Base-by-base conservation (phyloP, 2,888 invertebrate species). In the Cyaniris semiargus region DNA sequence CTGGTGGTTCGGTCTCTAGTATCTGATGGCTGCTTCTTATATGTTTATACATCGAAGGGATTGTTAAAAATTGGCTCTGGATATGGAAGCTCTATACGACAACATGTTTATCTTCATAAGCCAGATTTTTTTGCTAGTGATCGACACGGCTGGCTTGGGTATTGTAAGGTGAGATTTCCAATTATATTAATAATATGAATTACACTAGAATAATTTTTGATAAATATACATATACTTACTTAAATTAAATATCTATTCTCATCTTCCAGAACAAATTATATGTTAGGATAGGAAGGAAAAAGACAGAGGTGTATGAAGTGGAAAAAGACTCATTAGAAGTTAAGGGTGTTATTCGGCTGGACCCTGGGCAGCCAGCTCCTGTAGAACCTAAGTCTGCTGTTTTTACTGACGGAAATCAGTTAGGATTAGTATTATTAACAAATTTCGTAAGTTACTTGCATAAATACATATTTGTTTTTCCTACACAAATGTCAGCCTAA, bases 31-130 rank as follows among this genome's bases (percentile, higher is more conserved):
- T 96, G 96, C 81, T 98, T 96, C 90, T 94, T 99, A 76, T 99
- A 98, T 89, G 94, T 99, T 44, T 96, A 97, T 83, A 96, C 97
- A 48, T 96, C 96, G 13, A 96, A 96, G 83, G 98, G 98, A 1
- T 94, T 99, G 72, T 95, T 98, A 80, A 99, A 99, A 94, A 96
- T 99, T 80, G 99, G 99, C 23, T 97, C 98, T 76, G 99, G 99
- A 8, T 98, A 98, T 87, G 97, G 97, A 76, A 98, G 98, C 81
- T 98, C 99, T 8, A 95, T 98, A 81, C 97, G 97, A 89, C 99
- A 98, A n/a, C 97, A 98, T 85, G 95, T 98, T 31, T 98, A 98
- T 87, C 94, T 96, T 81, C 96, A 97, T 86, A 98, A 98, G 88
- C 95, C 96, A 38, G 90, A 93, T 80, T 97, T 98, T 87, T 97